phyloP scores from a whole-genome alignment of 1,140 invertebrate genomes.

The Saccostrea cuccullata region DNA sequence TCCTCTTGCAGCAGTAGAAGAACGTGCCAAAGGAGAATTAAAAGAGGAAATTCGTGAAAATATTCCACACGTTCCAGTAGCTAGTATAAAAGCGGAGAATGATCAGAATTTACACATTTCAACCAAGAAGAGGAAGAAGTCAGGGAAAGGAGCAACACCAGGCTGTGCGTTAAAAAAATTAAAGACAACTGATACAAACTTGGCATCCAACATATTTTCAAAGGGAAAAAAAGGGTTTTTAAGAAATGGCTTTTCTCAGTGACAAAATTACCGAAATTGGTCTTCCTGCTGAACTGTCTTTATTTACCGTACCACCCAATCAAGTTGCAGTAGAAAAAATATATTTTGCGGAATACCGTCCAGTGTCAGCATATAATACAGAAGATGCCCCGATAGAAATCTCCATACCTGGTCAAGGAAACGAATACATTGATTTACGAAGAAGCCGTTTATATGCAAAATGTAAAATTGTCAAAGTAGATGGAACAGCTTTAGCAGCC shows the following conservation, averaged over 20 bases:
- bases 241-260: constrained; percentile 47
- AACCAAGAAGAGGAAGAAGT: not conserved
- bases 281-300: constrained; percentile 37
- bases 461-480: constrained; percentile 42
- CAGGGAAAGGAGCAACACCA: not conserved
- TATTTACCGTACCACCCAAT: not conserved
- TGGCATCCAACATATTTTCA: not conserved
- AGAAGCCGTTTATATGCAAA: constrained; percentile 26
- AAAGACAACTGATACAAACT: not conserved
- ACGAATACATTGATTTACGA: constrained; percentile 33
- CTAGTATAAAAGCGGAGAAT: constrained; percentile 29
- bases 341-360: constrained; percentile 50
- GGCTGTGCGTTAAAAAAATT: not conserved
- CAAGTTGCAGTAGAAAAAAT: constrained; percentile 44
- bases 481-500: constrained; percentile 22
- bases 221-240: too few species aligned
- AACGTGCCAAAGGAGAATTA: constrained; percentile 42
- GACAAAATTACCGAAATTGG: constrained; percentile 43
- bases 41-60: constrained; percentile 20
- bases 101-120: not conserved
- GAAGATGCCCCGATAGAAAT: constrained; percentile 48
- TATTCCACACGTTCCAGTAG: constrained; percentile 34
- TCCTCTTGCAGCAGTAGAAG: constrained; percentile 40
- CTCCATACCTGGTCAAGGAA: constrained; percentile 37
- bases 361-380: constrained; percentile 40